Evolutionary conservation across 2,113 vertebrate species (phyloP), one percentile per base, ranked within the genome.

Genomic region (Paraplagusia blochii): DNA sequence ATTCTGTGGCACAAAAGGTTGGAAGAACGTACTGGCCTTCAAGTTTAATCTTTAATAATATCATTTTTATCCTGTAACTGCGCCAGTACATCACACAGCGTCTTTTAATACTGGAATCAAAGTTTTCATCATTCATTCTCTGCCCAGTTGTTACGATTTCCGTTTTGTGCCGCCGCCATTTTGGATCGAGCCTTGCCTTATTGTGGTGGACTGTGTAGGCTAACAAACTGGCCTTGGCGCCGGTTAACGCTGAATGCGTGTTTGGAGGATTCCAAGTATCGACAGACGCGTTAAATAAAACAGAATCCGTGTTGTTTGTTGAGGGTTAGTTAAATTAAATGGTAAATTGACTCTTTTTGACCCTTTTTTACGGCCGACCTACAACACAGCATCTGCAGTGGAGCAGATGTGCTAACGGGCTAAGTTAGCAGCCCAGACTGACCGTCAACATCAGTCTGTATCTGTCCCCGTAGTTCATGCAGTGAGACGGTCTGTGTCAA

Each of bases 141-240:
- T 48, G 16, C 34, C 11, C 39, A 5, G 35, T 48, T 48, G 10
- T 53, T 38, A 36, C 72, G 44, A 84, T 82, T 86, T 87, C 87
- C 85, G 84, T 73, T 67, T 73, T 79, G 60, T 59, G 14, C 44
- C 44, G 60, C 46, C 85, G 87, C 85, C 87, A 88, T 88, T 87
- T 88, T 87, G 82, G 77, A 72, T 68, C 59, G 68, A 76, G 71
- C 75, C 53, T 74, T 74, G 60, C 46, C 55, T 80, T 66, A 29
- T 16, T 70, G 13, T 8, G 43, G 55, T 34, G 54, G 54, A 19
- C 38, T 64, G 5, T 53, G 52, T 11, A 53, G 74, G 72, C 74
- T 45, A 43, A 14, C 62, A 51, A 22, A 7, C 57, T 52, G 14
- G 29, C 45, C 53, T 53, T 15, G 36, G 35, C 67, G 29, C 65